Percentiles rank a stretch among this genome's conserved stretches.
Evolutionary conservation across 2,113 vertebrate species (phyloP).

Genomic region (Haplochromis burtoni): DNA sequence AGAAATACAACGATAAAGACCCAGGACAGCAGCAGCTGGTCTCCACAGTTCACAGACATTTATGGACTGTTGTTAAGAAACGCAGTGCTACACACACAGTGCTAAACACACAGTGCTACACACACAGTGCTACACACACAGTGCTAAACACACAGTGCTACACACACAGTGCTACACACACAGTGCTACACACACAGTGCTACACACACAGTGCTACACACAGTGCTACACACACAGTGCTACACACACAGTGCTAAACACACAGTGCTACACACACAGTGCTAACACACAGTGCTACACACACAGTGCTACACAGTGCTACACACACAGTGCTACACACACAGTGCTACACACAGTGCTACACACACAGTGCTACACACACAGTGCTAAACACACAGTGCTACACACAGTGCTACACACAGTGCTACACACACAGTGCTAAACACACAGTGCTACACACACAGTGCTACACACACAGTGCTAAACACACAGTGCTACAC

Average conservation of each 20-base stretch:
- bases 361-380: fast-evolving
- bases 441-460: fast-evolving
- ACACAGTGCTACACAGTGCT: fast-evolving
- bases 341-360: too few species aligned
- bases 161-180: fast-evolving
- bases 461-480: too few species aligned
- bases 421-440: fast-evolving
- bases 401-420: too few species aligned
- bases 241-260: too few species aligned
- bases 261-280: too few species aligned
- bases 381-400: fast-evolving
- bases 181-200: fast-evolving
- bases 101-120: not conserved
- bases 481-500: fast-evolving
- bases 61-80: not conserved
- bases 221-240: fast-evolving
- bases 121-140: fast-evolving
- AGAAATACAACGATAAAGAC: fast-evolving
- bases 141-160: not conserved
- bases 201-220: not conserved
- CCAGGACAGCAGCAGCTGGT: not conserved
- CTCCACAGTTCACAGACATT: not conserved
- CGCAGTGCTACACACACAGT: fast-evolving
- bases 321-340: not conserved
- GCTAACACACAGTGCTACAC: too few species aligned